These are phyloP conservation scores for Elmis aenea DNA, from an alignment of 2,888 invertebrate genomes.

Conservation along the genomic window DNA sequence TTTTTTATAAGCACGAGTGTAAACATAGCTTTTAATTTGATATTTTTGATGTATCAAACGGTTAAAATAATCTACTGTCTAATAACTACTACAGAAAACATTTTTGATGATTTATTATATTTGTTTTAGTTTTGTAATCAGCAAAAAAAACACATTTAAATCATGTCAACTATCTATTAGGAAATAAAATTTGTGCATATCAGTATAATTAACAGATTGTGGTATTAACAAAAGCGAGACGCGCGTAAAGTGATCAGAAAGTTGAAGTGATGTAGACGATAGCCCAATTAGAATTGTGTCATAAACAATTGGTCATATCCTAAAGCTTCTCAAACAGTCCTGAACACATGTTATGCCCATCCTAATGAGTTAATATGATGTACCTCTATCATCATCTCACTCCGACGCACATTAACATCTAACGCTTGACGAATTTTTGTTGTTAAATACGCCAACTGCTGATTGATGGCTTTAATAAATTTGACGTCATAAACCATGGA, in stretches of 20 bases:
- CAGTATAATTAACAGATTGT: conserved; percentile 29
- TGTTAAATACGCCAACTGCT: conserved; percentile 4
- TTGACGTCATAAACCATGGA: conserved; percentile 30
- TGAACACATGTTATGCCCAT: conserved; percentile 36
- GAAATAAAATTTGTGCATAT: too few species aligned
- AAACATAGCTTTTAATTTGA: too few species aligned
- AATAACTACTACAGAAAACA: too few species aligned
- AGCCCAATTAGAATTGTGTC: conserved; percentile 43
- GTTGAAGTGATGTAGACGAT: conserved; percentile 23
- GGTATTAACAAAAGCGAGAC: conserved; percentile 27
- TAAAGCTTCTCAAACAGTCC: conserved; percentile 38
- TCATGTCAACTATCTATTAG: too few species aligned
- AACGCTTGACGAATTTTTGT: neutral
- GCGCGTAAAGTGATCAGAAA: conserved; percentile 9
- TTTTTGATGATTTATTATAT: too few species aligned
- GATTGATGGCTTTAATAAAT: conserved; percentile 26
- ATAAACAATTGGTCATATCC: conserved; percentile 45
- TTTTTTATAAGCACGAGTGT: too few species aligned
- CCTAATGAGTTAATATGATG: conserved; percentile 14
- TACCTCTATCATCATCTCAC: conserved; percentile 9
- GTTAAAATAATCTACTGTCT: too few species aligned
- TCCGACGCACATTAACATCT: conserved; percentile 3
- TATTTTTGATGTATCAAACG: too few species aligned
- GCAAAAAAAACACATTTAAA: too few species aligned
- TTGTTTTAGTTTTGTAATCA: too few species aligned